A percentile compares a stretch with the other conserved stretches of the same genome.
Evolutionary conservation across 2,113 vertebrate species (phyloP).

Genomic region (Indicator indicator): DNA sequence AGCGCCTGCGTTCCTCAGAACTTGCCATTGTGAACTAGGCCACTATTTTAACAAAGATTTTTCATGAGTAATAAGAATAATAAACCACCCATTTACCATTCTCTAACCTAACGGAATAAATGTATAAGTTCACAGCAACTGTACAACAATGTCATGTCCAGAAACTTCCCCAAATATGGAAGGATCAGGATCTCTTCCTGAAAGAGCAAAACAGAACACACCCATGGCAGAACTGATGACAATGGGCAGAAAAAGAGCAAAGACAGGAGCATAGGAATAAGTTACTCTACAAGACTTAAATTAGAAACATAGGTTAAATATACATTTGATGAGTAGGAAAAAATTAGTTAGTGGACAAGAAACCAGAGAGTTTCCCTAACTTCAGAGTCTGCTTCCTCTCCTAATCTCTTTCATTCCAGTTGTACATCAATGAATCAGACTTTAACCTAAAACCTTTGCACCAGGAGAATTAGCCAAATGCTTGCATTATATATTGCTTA

Average conservation of each 20-base stretch:
- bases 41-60: neutral
- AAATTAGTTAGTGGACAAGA: neutral
- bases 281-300: neutral
- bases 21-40: neutral
- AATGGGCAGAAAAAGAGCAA: slow-evolving; percentile 5
- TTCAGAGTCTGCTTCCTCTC: neutral
- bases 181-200: slow-evolving; percentile 1
- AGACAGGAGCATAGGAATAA: neutral
- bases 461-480: slow-evolving; percentile 25
- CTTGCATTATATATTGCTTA: slow-evolving; percentile 37
- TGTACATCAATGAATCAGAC: slow-evolving; percentile 40
- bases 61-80: slow-evolving; percentile 49
- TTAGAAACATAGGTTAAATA: slow-evolving; percentile 47
- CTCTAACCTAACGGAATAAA: slow-evolving; percentile 32
- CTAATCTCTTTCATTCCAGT: slow-evolving; percentile 7
- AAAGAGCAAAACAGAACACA: neutral
- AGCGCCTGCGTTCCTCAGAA: neutral
- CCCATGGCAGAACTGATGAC: slow-evolving; percentile 18
- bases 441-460: slow-evolving; percentile 13
- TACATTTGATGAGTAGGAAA: slow-evolving; percentile 31
- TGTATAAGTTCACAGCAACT: slow-evolving; percentile 1
- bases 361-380: slow-evolving; percentile 1
- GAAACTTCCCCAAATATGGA: slow-evolving; percentile 4
- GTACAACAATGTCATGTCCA: neutral
- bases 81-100: slow-evolving; percentile 35